A percentile compares a stretch with the other conserved stretches of the same genome.
phyloP scores from a whole-genome alignment of 2,888 invertebrate species.

The Caenorhabditis becei region DNA sequence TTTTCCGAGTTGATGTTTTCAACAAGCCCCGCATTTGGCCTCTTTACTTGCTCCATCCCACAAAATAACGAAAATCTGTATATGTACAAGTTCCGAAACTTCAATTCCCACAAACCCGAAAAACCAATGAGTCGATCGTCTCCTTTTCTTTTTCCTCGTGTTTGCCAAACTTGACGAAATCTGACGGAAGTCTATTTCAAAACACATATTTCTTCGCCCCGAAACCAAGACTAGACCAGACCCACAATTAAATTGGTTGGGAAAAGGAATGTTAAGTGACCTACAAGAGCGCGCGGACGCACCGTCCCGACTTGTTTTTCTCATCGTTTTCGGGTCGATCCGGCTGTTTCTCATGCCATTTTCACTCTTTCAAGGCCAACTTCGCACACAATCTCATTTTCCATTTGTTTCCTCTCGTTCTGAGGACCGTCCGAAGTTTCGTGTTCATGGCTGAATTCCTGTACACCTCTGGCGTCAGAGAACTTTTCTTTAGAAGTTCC shows the following conservation, averaged over 20 bases:
- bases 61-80: no score
- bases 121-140: background rate
- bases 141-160: background rate
- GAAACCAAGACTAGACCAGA: background rate
- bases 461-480: no score
- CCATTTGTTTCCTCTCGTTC: background rate
- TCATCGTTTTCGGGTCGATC: constrained; percentile 11
- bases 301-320: constrained; percentile 9
- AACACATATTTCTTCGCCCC: background rate
- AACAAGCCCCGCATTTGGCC: no score
- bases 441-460: no score
- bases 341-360: constrained; percentile 28
- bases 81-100: no score
- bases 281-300: constrained; percentile 10
- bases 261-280: constrained; percentile 23
- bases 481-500: no score
- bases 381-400: constrained; percentile 19
- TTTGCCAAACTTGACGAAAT: constrained; percentile 13
- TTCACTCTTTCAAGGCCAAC: constrained; percentile 27
- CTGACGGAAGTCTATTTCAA: constrained; percentile 8
- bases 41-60: no score
- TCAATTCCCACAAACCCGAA: background rate
- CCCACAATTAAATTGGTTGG: background rate
- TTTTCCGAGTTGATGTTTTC: no score
- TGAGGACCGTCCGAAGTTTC: no score